Evolutionary conservation across 2,113 vertebrate species (phyloP).

Genomic region (Origma solitaria): DNA sequence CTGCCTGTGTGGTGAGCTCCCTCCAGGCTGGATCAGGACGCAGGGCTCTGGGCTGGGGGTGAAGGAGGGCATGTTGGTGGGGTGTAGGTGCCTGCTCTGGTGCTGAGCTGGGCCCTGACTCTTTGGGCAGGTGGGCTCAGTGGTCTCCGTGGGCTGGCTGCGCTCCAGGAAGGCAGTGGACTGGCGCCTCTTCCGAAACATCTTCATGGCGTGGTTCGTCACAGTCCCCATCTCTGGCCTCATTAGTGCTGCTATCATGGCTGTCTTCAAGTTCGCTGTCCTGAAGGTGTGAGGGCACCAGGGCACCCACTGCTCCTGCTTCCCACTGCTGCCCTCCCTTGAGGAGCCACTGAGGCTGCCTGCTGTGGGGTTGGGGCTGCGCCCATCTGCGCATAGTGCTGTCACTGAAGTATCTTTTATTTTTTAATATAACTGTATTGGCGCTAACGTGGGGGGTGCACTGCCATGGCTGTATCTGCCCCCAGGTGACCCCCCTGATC

Average conservation of each 20-base stretch:
- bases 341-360: background rate
- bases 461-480: background rate
- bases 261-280: slow-evolving; percentile 78
- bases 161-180: slow-evolving; percentile 93
- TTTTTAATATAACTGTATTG: background rate
- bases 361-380: background rate
- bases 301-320: slow-evolving; percentile 36
- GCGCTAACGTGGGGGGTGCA: background rate
- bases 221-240: slow-evolving; percentile 92
- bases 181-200: slow-evolving; percentile 94
- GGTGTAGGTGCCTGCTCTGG: background rate
- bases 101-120: fast-evolving
- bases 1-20: fast-evolving
- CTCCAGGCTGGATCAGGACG: background rate
- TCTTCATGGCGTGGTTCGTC: slow-evolving; percentile 97
- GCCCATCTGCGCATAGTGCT: background rate
- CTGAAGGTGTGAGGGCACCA: background rate
- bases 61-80: background rate
- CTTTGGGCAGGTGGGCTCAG: slow-evolving; percentile 85
- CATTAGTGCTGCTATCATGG: slow-evolving; percentile 94
- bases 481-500: background rate
- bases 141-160: slow-evolving; percentile 94
- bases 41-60: background rate
- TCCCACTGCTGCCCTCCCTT: slow-evolving; percentile 45
- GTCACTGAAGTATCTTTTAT: slow-evolving; percentile 46